phyloP scores from a whole-genome alignment of 2,888 invertebrate genomes.

The Xylocampa areola region DNA sequence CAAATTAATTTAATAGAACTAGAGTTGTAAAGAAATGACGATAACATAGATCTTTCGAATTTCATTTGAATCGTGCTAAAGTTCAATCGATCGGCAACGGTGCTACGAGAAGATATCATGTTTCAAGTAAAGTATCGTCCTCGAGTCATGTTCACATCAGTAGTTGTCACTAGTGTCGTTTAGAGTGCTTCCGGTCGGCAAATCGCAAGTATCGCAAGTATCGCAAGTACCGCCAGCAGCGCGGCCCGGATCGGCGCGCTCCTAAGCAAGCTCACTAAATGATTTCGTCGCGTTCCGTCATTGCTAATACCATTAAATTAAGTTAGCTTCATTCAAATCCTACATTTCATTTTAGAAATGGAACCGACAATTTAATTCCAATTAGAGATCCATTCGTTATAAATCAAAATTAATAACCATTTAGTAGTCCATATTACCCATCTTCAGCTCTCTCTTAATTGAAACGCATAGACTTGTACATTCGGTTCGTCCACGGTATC shows the following conservation, averaged over 20 bases:
- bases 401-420: constrained; percentile 30
- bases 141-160: constrained; percentile 76
- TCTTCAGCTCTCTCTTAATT: constrained; percentile 40
- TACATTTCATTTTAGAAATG: constrained; percentile 34
- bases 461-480: constrained; percentile 40
- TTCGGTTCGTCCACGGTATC: constrained; percentile 56
- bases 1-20: constrained; percentile 77
- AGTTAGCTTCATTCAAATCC: constrained; percentile 29
- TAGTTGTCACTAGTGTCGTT: constrained; percentile 80
- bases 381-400: constrained; percentile 32
- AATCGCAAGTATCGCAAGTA: constrained; percentile 48
- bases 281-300: constrained; percentile 50
- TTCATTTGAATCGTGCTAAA: constrained; percentile 76
- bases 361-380: constrained; percentile 45
- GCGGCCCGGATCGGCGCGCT: constrained; percentile 69
- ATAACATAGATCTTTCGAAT: constrained; percentile 79
- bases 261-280: constrained; percentile 78
- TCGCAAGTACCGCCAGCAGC: constrained; percentile 69
- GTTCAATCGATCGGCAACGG: constrained; percentile 81
- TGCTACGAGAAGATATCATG: constrained; percentile 80
- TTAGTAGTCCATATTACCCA: constrained; percentile 35
- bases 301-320: constrained; percentile 40
- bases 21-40: constrained; percentile 76
- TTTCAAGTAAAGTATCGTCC: constrained; percentile 66
- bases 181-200: constrained; percentile 74